A percentile compares a stretch with the other conserved stretches of the same genome.
Conservation (phyloP, 1,140 invertebrate species). For the Streblospio benedicti region DNA sequence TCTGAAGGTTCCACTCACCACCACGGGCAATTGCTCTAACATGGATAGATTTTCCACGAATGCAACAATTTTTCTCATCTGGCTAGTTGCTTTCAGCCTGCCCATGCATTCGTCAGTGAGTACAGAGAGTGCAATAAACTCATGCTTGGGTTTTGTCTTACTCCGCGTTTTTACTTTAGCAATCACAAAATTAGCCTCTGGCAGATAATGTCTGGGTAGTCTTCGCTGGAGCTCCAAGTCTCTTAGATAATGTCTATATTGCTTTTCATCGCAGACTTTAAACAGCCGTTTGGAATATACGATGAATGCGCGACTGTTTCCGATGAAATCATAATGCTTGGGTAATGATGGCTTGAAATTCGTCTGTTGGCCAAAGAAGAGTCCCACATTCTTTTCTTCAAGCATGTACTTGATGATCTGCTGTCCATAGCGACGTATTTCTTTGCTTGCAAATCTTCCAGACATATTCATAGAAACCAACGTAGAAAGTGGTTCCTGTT, state of each 20-base stretch:
- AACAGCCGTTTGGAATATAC: constrained; percentile 3
- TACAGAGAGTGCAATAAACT: constrained; percentile 12
- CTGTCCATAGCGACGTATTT: constrained; percentile 5
- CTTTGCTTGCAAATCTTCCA: constrained; percentile 9
- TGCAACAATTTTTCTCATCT: constrained; percentile 6
- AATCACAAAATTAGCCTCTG: constrained; percentile 11
- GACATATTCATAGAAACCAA: constrained; percentile 11
- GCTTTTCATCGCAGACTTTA: constrained; percentile 10
- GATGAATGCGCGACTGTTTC: constrained; percentile 5
- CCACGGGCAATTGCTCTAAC: constrained; percentile 13
- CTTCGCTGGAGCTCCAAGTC: constrained; percentile 11
- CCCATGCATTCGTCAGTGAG: constrained; percentile 10
- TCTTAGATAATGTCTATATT: constrained; percentile 12
- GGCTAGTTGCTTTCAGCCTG: neutral
- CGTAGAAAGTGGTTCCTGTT: too few species aligned
- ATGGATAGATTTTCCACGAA: constrained; percentile 10
- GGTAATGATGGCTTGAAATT: constrained; percentile 8
- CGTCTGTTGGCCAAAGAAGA: constrained; percentile 13
- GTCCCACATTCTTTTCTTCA: neutral
- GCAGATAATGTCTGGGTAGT: constrained; percentile 7
- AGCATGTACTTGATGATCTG: constrained; percentile 7
- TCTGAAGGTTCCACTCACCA: constrained; percentile 15
- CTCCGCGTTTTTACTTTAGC: constrained; percentile 8
- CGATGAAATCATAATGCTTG: constrained; percentile 2
- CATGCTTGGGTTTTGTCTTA: neutral